Evolutionary conservation across 35 echinoderm and acorn worm genomes (phyloP).

Genomic region (Hemicentrotus pulcherrimus): DNA sequence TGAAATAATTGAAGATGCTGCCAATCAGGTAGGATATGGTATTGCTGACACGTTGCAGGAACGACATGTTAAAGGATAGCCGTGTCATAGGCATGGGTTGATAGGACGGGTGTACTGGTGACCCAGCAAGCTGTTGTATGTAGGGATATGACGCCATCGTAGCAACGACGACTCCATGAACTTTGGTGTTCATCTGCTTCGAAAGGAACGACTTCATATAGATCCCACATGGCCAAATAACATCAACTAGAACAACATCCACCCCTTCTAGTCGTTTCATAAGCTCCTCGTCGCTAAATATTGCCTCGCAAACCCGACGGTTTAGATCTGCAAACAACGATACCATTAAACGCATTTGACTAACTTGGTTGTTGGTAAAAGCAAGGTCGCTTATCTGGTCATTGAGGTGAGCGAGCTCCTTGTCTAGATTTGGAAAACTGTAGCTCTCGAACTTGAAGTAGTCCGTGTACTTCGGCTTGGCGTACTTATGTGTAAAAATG

Average conservation of each 20-base stretch:
- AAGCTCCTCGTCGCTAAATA: not conserved
- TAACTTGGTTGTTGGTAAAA: too few species aligned
- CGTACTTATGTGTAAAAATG: not conserved
- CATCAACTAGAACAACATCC: not conserved
- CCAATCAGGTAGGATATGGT: not conserved
- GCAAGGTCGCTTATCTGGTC: too few species aligned
- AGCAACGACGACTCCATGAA: too few species aligned
- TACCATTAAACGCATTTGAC: not conserved
- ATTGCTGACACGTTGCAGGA: slow-evolving; percentile 9
- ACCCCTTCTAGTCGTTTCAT: slow-evolving; percentile 24
- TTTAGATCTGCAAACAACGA: not conserved
- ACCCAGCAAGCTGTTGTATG: not conserved
- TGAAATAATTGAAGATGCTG: not conserved
- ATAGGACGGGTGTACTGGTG: not conserved
- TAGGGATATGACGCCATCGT: too few species aligned
- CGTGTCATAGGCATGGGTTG: not conserved
- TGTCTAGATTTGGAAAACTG: not conserved
- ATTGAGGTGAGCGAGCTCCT: not conserved
- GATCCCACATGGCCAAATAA: not conserved
- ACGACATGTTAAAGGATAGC: not conserved
- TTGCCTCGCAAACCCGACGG: not conserved
- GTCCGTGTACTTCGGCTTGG: not conserved
- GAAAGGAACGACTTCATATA: not conserved
- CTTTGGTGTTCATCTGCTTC: not conserved
- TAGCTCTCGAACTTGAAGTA: not conserved